phyloP scores from a whole-genome alignment of 92 coral and sea anemone genomes.

The Umimayanthus chanpuru region DNA sequence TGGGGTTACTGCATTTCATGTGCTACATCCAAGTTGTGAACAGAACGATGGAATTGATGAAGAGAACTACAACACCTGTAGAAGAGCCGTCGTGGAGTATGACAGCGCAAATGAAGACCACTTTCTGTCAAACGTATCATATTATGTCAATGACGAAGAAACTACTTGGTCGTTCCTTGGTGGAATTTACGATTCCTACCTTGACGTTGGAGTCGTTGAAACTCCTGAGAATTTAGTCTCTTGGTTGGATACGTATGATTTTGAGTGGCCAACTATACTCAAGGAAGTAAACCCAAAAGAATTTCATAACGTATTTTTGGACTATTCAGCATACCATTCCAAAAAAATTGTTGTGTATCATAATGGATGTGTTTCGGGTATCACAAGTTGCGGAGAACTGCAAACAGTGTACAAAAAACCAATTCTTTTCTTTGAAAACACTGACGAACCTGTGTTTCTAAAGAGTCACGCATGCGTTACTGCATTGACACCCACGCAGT shows the following conservation, averaged over 20 bases:
- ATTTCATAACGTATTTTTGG: neutral
- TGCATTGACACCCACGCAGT: neutral
- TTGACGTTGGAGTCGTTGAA: conserved; percentile 8
- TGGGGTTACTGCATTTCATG: conserved; percentile 1
- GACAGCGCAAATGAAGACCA: neutral
- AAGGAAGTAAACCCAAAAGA: neutral
- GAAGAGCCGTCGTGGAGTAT: neutral
- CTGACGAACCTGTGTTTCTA: no score
- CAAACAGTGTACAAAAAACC: neutral
- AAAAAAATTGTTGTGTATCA: neutral
- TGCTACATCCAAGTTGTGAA: neutral
- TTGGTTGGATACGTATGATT: neutral
- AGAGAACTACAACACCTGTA: neutral
- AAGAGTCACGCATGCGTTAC: neutral
- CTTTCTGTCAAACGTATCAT: neutral
- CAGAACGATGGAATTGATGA: neutral
- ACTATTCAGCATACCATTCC: neutral
- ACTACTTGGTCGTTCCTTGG: neutral
- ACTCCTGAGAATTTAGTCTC: neutral
- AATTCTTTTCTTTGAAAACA: neutral
- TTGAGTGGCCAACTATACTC: conserved; percentile 5
- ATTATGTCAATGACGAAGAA: neutral
- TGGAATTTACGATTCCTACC: neutral
- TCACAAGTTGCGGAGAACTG: neutral
- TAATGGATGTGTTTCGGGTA: neutral